A percentile compares a stretch with the other conserved stretches of the same genome.
These are phyloP conservation scores for Coelogynopora nodosa DNA, from an alignment of 2,888 invertebrate genomes.

Conservation along the genomic window DNA sequence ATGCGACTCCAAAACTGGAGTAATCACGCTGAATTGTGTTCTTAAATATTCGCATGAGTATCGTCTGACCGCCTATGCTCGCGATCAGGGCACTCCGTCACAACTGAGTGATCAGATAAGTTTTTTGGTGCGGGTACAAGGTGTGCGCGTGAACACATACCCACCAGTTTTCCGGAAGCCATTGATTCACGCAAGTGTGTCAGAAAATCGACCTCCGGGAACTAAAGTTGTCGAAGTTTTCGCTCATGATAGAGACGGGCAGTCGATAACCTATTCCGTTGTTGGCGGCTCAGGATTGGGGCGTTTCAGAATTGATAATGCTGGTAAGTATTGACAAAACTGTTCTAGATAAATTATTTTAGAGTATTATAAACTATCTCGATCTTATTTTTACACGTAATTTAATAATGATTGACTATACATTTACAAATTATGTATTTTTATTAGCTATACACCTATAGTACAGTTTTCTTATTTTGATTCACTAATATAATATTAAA, in stretches of 20 bases:
- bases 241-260: neutral
- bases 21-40: slow-evolving; percentile 23
- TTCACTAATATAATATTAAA: too few relatives aligned
- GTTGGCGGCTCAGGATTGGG: slow-evolving; percentile 20
- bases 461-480: too few relatives aligned
- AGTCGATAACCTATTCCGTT: slow-evolving; percentile 54
- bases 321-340: too few relatives aligned
- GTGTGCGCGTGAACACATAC: slow-evolving; percentile 25
- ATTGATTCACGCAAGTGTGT: neutral
- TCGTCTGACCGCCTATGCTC: slow-evolving; percentile 21
- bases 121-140: slow-evolving; percentile 4
- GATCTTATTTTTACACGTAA: too few relatives aligned
- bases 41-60: slow-evolving; percentile 10
- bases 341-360: too few relatives aligned
- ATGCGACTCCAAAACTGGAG: slow-evolving; percentile 17
- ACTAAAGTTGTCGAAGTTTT: neutral
- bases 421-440: too few relatives aligned
- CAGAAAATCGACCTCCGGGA: slow-evolving; percentile 2
- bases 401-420: too few relatives aligned
- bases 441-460: too few relatives aligned
- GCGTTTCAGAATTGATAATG: slow-evolving; percentile 15
- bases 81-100: slow-evolving; percentile 33
- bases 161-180: slow-evolving; percentile 2
- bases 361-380: too few relatives aligned
- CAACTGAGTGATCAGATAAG: neutral